Evolutionary conservation across 2,797 vertebrate genomes (phyloP), one percentile per base, ranked within the genome.

Genomic region (Catharus ustulatus): DNA sequence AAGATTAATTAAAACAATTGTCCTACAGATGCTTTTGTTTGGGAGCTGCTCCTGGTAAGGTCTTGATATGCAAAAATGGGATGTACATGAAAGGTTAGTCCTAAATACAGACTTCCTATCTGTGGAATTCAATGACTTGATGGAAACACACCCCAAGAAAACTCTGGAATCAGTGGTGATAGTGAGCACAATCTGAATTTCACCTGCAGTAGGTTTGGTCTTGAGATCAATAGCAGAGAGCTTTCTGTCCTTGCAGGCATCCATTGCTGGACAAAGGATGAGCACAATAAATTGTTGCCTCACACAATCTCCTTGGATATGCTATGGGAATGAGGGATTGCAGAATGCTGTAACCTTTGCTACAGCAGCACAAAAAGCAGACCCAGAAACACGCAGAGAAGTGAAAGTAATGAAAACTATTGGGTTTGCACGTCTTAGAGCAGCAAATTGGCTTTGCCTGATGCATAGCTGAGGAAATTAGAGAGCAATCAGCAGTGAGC

Each of bases 71-170:
- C 9, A 29, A 21, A 5, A 51, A 24, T 23, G 73, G 52, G 43
- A 58, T 0, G 2, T 9, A 22, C 6, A 4, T 18, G 9, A n/a
- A 68, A 66, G 7, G 1, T 66, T 71, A 29, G 6, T 5, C 29
- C 36, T 24, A 34, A 49, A 69, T 12, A 17, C 11, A 24, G n/a
- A 46, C 9, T 66, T 76, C 26, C 11, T 13, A 7, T 38, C 21
- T 46, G 2, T n/a, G 16, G 27, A 69, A 83, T 87, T 82, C 34
- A 22, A 7, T 8, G 27, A 17, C 18, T 45, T 18, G 22, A 57
- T 43, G 26, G 32, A 62, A 80, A 30, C 14, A 20, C 30, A 30
- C 2, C 5, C 10, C 26, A 64, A 34, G 34, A 68, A 63, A 34
- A 36, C 38, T 83, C 34, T 61, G n/a, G 10, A 14, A 3, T 66